phyloP scores from a whole-genome alignment of 2,888 invertebrate species.

The Monoplex corrugatus region DNA sequence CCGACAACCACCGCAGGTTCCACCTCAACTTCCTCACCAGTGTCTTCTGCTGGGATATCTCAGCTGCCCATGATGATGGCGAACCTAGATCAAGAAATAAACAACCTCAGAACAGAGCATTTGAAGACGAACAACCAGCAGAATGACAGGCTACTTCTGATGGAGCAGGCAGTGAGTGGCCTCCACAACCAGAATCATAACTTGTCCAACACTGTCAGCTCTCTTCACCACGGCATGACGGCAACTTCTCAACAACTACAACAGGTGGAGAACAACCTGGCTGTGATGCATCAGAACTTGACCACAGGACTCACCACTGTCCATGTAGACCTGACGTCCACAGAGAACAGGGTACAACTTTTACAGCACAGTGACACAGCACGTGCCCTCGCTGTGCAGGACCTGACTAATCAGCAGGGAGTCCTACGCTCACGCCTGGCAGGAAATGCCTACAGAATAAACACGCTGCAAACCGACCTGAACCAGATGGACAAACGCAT shows the following conservation, averaged over 20 bases:
- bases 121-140: not conserved
- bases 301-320: not conserved
- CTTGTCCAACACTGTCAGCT: not conserved
- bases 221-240: not conserved
- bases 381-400: not conserved
- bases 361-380: not conserved
- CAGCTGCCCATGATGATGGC: conserved; percentile 12
- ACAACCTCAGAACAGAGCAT: not conserved
- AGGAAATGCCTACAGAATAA: conserved; percentile 5
- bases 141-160: not conserved
- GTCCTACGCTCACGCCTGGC: not conserved
- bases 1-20: not conserved
- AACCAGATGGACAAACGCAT: conserved; percentile 6
- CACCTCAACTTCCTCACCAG: not conserved
- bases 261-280: not conserved
- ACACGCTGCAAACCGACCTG: not conserved
- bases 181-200: not conserved
- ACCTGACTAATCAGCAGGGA: not conserved
- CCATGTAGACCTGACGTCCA: not conserved
- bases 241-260: not conserved
- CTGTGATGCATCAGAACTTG: not conserved
- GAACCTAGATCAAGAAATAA: not conserved
- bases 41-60: not conserved
- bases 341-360: not conserved
- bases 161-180: not conserved